Percentiles rank a stretch among this genome's conserved stretches.
Conservation (phyloP, 2,113 vertebrate species). For the Melanerpes formicivorus region DNA sequence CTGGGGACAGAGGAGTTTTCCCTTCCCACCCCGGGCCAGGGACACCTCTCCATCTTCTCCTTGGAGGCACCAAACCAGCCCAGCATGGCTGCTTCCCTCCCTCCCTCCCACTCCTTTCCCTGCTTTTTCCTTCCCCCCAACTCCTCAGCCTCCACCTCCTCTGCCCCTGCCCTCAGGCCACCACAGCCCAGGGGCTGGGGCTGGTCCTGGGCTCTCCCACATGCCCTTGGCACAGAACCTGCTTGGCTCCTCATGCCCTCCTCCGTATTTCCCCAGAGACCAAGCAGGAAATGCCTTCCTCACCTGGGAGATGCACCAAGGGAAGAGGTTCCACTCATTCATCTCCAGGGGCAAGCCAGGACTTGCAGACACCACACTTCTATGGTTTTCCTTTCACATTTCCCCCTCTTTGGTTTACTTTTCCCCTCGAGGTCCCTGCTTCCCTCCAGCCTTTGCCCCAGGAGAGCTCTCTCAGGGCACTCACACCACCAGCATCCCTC, state of each 20-base stretch:
- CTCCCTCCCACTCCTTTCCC: accelerated
- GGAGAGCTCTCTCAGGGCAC: not conserved
- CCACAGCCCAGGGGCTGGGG: not conserved
- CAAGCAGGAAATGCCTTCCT: not conserved
- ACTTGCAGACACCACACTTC: not conserved
- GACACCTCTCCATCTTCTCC: not conserved
- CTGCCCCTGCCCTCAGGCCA: accelerated
- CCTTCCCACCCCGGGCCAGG: accelerated
- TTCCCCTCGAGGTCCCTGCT: not conserved
- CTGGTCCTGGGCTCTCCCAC: not conserved
- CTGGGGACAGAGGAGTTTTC: not conserved
- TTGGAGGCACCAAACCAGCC: accelerated
- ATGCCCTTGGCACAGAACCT: too few relatives aligned
- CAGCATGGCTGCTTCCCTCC: not conserved
- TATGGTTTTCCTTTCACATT: not conserved
- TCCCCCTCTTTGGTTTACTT: too few relatives aligned
- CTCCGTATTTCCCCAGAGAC: not conserved
- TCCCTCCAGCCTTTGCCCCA: not conserved
- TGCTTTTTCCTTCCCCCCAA: not conserved
- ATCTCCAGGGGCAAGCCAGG: not conserved
- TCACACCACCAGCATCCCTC: not conserved
- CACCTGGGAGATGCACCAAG: accelerated
- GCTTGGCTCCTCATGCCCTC: accelerated
- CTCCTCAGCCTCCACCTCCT: not conserved
- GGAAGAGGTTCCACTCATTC: not conserved